Base-by-base conservation (phyloP, 2,888 invertebrate species). In the Pristionchus fissidentatus region DNA sequence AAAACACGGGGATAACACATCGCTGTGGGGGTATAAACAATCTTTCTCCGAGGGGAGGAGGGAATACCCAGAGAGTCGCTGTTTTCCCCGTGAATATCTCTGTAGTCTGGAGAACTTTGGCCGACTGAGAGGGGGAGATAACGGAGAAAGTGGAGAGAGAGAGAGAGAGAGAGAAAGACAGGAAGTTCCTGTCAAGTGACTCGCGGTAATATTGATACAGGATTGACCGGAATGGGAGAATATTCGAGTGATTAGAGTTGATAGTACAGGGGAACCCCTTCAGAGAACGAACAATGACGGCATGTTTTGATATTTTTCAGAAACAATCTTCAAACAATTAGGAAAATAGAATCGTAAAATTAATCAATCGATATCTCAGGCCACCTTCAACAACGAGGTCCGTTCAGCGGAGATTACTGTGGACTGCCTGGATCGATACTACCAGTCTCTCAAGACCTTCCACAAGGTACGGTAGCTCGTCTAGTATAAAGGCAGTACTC, bases 381-480 rank as follows among this genome's bases (percentile, higher is more conserved):
- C 86, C 4, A 84, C 87, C 19, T 90, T 90, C 87, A 90, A 90
- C 85, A 90, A 90, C 66, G 86, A 85, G 19, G 66, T 87, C 7
- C 89, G 90, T 32, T 87, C 88, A n/a, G 78, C 86, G 32, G 87
- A 86, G 41, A 87, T 90, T 55, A 87, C 87, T 32, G 88, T 87
- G 19, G 86, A 87, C 49, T 84, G 83, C 5, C 38, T 89, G 62
- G 90, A 90, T 26, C 77, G 84, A 75, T 78, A 87, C 82, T 90
- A 90, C 84, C 78, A 80, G 70, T 83, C 85, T 46, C 84, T 90
- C 70, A 88, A 90, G 84, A 87, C 84, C 35, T 86, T 90, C 83
- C 88, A 88, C 55, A 84, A 85, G 43, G 83, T 86, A 70, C 41
- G n/a, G 43, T 38, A 66, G 26, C 13, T n/a, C n/a, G n/a, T 62